Conservation (phyloP, 2,888 invertebrate genomes). For the Tigriopus californicus region DNA sequence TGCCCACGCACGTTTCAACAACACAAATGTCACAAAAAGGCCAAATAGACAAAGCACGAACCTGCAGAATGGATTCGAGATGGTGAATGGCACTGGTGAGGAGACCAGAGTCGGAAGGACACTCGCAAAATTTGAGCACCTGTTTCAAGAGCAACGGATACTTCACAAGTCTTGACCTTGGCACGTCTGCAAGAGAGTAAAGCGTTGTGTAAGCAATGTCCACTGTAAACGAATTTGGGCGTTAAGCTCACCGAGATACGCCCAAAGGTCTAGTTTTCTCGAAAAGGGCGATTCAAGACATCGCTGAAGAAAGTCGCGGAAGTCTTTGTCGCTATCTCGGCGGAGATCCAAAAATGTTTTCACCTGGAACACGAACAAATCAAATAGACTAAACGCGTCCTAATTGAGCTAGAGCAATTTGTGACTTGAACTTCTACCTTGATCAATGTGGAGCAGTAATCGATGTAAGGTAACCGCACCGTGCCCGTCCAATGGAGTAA, state of each 20-base stretch:
- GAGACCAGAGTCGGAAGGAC: neutral
- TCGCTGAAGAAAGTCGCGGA: neutral
- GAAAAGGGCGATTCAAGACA: conserved; percentile 5
- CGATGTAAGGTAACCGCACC: neutral
- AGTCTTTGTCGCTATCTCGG: neutral
- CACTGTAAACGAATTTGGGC: neutral
- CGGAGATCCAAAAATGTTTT: conserved; percentile 2
- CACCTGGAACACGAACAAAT: no score
- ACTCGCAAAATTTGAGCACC: neutral
- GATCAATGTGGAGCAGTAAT: neutral
- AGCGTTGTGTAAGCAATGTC: neutral
- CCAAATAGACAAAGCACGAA: no score
- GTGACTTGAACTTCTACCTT: neutral
- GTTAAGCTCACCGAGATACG: conserved; percentile 3
- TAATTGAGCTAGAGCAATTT: no score
- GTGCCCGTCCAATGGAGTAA: neutral
- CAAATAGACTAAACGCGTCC: no score
- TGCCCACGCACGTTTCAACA: no score
- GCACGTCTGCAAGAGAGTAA: neutral
- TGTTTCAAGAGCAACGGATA: conserved; percentile 7
- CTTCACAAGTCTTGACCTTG: conserved; percentile 7
- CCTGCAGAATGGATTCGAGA: neutral
- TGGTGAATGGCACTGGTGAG: neutral
- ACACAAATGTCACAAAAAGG: neutral
- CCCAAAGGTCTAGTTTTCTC: conserved; percentile 11